Evolutionary conservation across 1,140 invertebrate species (phyloP), one percentile per base, ranked within the genome.

Genomic region (Eurosta solidaginis): DNA sequence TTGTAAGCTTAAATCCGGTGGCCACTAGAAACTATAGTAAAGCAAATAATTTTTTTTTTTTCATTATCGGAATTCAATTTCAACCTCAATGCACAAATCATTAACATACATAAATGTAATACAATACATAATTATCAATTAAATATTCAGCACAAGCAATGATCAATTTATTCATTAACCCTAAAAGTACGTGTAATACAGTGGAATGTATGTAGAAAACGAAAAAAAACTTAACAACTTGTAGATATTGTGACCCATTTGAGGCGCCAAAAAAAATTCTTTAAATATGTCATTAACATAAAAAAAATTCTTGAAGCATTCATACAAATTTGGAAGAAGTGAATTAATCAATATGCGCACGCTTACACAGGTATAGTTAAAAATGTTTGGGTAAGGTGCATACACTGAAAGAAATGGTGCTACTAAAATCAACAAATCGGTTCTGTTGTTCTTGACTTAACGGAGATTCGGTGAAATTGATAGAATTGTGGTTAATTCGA

Each of bases 61-160:
- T 10, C 0, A 22, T n/a, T n/a, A n/a, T n/a, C n/a, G 36, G 4
- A 68, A 42, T 68, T 42, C 40, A 14, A 25, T 68, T 68, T 42
- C 6, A 33, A 68, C 20, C 40, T 17, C 59, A 14, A 3, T n/a
- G n/a, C 29, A 47, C 14, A 47, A 47, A 47, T 14, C 45, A 14
- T n/a, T 17, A 4, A 33, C 17, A n/a, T 40, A 20, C 25, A 68
- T 22, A 20, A 29, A 40, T 40, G 33, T 40, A 40, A 68, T n/a
- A n/a, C n/a, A n/a, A 2, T 47, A 47, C 7, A 9, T 40, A 68
- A 68, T 68, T 68, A 40, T 5, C 40, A 42, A 68, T 42, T 68
- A 68, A 68, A 68, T 68, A 68, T 68, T 68, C 59, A 68, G 33
- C n/a, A n/a, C 59, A 68, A 14, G 59, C 17, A n/a, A n/a, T n/a